Evolutionary conservation across 2,113 vertebrate species (phyloP).

Genomic region (Pipra filicauda): DNA sequence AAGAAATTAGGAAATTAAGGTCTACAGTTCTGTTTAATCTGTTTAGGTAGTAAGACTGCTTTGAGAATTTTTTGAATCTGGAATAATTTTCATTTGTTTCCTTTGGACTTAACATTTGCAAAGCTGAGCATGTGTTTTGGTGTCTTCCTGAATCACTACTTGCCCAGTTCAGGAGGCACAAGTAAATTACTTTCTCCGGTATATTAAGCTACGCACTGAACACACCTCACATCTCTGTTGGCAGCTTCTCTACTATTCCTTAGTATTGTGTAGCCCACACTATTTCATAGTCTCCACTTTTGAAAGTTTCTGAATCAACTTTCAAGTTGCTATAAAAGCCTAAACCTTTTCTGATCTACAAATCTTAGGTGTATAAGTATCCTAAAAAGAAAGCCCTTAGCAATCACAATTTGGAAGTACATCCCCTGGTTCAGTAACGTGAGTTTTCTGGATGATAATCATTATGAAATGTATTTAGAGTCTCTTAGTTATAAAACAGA

Average conservation of each 20-base stretch:
- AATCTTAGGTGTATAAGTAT: not conserved
- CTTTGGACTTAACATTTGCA: not conserved
- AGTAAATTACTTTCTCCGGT: not conserved
- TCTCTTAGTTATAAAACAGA: not conserved
- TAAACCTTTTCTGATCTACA: not conserved
- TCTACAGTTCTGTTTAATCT: not conserved
- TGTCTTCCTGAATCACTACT: not conserved
- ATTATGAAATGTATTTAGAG: not conserved
- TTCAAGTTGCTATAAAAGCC: not conserved
- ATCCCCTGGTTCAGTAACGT: not conserved
- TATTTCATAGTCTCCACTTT: not conserved
- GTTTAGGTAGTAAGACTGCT: not conserved
- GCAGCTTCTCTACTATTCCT: not conserved
- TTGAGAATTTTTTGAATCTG: not conserved
- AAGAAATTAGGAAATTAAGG: not conserved
- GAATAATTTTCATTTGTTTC: not conserved
- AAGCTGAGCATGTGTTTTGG: not conserved
- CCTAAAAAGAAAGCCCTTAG: not conserved
- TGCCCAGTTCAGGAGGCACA: not conserved
- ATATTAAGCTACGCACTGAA: not conserved
- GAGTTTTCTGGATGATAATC: not conserved
- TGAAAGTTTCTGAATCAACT: not conserved
- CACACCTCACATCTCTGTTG: not conserved
- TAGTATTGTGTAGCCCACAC: not conserved
- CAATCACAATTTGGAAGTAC: not conserved